Evolutionary conservation across 2,797 vertebrate species (phyloP).

Genomic region (Dromococcyx pavoninus): DNA sequence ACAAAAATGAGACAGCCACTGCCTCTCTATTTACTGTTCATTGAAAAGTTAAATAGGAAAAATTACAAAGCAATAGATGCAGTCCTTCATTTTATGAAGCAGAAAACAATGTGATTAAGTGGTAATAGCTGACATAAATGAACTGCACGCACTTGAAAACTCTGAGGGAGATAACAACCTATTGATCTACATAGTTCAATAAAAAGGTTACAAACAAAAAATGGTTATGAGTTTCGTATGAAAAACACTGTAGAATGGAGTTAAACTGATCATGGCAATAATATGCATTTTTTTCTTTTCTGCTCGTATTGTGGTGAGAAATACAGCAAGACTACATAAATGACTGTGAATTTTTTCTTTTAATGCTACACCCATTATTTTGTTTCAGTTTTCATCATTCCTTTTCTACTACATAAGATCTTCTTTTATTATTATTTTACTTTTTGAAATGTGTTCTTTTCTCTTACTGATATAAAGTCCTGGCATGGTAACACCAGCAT

Average conservation of each 20-base stretch:
- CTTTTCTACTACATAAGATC: neutral
- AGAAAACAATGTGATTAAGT: neutral
- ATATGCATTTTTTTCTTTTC: neutral
- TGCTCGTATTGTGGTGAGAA: neutral
- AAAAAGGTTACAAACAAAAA: neutral
- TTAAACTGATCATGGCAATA: neutral
- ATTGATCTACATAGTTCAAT: slow-evolving; percentile 1
- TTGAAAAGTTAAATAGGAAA: slow-evolving; percentile 13
- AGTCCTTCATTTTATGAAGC: slow-evolving; percentile 3
- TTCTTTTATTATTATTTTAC: neutral
- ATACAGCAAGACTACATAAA: neutral
- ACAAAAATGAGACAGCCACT: neutral
- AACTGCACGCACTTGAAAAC: neutral
- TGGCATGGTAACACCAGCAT: neutral
- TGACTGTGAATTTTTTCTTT: neutral
- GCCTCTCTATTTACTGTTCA: neutral
- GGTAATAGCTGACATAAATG: slow-evolving; percentile 4
- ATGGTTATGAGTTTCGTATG: neutral
- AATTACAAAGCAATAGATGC: neutral
- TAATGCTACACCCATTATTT: neutral
- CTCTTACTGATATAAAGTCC: neutral
- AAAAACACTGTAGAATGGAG: neutral
- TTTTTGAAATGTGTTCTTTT: neutral
- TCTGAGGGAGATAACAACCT: neutral
- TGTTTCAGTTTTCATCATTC: neutral